Conservation (phyloP, 1,140 invertebrate species). For the Trissolcus basalis region DNA sequence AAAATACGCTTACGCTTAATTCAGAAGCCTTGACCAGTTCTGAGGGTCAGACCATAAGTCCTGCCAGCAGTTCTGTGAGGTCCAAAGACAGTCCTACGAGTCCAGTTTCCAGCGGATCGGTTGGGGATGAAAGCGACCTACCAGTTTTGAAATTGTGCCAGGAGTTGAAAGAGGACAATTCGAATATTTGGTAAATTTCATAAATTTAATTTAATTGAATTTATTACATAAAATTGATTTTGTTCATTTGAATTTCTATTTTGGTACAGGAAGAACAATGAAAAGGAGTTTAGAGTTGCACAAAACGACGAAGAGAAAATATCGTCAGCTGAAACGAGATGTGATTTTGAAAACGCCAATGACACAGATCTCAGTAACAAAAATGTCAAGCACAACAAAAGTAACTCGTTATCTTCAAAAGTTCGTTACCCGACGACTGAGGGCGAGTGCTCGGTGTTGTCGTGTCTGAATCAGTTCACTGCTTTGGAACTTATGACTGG, state of each 20-base stretch:
- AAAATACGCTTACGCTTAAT: constrained; percentile 56
- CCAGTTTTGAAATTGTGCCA: background rate
- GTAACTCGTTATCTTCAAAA: constrained; percentile 39
- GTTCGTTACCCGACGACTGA: constrained; percentile 82
- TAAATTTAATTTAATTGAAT: background rate
- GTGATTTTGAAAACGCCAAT: constrained; percentile 27
- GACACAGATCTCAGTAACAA: constrained; percentile 17
- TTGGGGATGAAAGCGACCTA: constrained; percentile 10
- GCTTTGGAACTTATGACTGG: constrained; percentile 90
- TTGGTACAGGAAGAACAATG: constrained; percentile 5
- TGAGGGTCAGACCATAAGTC: constrained; percentile 59
- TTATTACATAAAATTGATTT: too few species aligned
- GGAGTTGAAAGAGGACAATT: background rate
- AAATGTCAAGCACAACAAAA: constrained; percentile 55
- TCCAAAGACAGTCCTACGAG: constrained; percentile 65
- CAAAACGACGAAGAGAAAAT: constrained; percentile 18
- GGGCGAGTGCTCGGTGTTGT: constrained; percentile 88
- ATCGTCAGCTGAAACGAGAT: background rate
- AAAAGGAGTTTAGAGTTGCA: background rate
- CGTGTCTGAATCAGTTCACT: constrained; percentile 94
- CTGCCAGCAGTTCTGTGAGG: constrained; percentile 57
- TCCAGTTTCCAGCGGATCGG: constrained; percentile 31
- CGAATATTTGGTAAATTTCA: background rate
- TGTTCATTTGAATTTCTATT: background rate
- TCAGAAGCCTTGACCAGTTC: constrained; percentile 61